These are phyloP conservation scores for Kryphioiulus occultus DNA, from an alignment of 2,888 invertebrate species.

Conservation along the genomic window DNA sequence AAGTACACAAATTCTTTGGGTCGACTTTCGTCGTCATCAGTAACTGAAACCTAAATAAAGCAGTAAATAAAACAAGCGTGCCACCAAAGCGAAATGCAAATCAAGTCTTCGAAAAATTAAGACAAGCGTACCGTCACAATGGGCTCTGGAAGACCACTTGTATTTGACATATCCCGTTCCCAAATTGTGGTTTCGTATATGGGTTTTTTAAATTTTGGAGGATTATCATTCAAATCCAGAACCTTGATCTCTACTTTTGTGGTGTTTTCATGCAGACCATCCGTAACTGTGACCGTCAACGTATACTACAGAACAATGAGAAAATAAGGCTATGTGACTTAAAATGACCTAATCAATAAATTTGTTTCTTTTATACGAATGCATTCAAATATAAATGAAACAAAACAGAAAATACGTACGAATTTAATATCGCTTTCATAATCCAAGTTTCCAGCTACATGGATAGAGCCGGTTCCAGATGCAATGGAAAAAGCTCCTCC, in stretches of 20 bases:
- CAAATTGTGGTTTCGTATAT: conserved; percentile 76
- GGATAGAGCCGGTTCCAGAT: conserved; percentile 80
- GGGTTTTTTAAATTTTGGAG: conserved; percentile 78
- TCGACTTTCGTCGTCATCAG: conserved; percentile 60
- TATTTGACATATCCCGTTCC: conserved; percentile 71
- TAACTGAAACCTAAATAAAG: conserved; percentile 59
- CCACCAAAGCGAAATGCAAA: not conserved
- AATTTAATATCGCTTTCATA: conserved; percentile 75
- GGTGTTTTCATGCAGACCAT: conserved; percentile 82
- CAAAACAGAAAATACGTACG: not conserved
- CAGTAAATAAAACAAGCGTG: conserved; percentile 55
- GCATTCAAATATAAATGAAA: conserved; percentile 31
- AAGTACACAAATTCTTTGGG: conserved; percentile 59
- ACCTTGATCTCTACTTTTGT: conserved; percentile 85
- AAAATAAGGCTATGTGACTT: conserved; percentile 13
- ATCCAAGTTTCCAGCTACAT: conserved; percentile 95
- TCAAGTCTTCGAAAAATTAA: not conserved
- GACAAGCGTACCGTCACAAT: conserved; percentile 51
- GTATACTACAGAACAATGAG: conserved; percentile 70
- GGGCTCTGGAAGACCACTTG: conserved; percentile 56
- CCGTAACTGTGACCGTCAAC: conserved; percentile 82
- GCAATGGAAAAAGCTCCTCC: conserved; percentile 83
- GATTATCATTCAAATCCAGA: conserved; percentile 91
- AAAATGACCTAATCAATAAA: conserved; percentile 50
- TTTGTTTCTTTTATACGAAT: too few relatives aligned